Conservation (phyloP, 2,888 invertebrate genomes). For the Tenodera sinensis region DNA sequence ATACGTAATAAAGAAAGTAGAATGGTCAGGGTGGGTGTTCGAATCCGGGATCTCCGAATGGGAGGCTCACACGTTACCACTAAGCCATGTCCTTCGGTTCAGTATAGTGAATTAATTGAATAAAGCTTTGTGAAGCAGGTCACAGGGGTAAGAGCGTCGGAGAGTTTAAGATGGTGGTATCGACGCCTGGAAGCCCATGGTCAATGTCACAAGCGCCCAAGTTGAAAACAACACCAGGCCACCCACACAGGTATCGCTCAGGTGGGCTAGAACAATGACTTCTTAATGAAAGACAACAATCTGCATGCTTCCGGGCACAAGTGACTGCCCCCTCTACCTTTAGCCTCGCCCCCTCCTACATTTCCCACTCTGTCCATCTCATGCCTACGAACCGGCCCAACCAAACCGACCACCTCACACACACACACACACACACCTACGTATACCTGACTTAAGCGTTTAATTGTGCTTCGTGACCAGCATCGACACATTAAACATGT, state of each 20-base stretch:
- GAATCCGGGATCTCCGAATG: no score
- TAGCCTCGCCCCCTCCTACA: neutral
- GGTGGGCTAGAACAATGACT: slow-evolving; percentile 9
- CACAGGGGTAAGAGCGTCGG: no score
- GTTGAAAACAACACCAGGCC: neutral
- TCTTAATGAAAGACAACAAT: neutral
- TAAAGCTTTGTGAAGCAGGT: no score
- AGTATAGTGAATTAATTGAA: no score
- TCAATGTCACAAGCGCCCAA: neutral
- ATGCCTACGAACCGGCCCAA: neutral
- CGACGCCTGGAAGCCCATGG: neutral
- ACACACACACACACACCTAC: neutral
- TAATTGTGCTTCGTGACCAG: neutral
- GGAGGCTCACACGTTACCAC: no score
- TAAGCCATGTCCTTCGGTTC: no score
- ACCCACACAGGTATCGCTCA: slow-evolving; percentile 3
- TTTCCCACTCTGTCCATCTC: neutral
- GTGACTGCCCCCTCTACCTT: neutral
- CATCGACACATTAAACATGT: neutral
- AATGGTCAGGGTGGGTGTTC: no score
- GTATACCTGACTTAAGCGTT: neutral
- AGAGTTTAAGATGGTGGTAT: neutral
- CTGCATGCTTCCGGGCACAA: neutral
- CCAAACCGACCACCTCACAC: neutral
- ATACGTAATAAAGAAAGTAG: no score